Base-by-base conservation (phyloP, 2,797 vertebrate genomes). In the Sorex maritimensis region DNA sequence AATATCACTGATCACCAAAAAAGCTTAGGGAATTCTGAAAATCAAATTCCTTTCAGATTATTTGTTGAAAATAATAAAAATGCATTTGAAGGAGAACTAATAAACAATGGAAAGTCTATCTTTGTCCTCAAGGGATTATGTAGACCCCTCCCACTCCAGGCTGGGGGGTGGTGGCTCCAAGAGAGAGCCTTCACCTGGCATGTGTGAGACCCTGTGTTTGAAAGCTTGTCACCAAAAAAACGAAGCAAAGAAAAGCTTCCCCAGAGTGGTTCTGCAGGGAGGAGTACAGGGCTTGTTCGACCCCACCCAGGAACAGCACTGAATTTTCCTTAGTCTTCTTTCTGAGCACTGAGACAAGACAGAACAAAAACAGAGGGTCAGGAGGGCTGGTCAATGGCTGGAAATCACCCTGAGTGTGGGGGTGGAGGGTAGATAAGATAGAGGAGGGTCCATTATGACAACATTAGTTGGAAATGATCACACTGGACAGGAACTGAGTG, bases 31-130 rank as follows among this genome's bases (percentile, higher is more conserved):
- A 49, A 91, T 15, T 61, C 6, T 79, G 44, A 72, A 83, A 88
- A 71, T 92, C 74, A 82, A 86, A 85, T 52, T 79, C 44, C 63
- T 93, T 87, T 85, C n/a, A 87, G 63, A 75, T 81, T 30, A 46
- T 26, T 78, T 79, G 80, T 65, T 77, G 80, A 78, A 93, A 83
- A 78, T 74, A 83, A 78, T 74, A n/a, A 86, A 92, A 80, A 44
- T 5, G 4, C 55, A 65, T 9, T 87, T 75, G 79, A 92, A 58
- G 67, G 28, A 44, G n/a, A 77, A 26, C 24, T 41, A 55, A 38
- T 63, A 67, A 65, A 55, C 11, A 61, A 12, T 4, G 34, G 30
- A 61, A 14, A 15, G 23, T 81, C 10, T 68, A 15, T 7, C 21
- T 2, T 46, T 7, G 3, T 21, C 21, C 38, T 12, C n/a, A 14